Evolutionary conservation across 2,113 vertebrate genomes (phyloP).

Genomic region (Catharus fuscescens): DNA sequence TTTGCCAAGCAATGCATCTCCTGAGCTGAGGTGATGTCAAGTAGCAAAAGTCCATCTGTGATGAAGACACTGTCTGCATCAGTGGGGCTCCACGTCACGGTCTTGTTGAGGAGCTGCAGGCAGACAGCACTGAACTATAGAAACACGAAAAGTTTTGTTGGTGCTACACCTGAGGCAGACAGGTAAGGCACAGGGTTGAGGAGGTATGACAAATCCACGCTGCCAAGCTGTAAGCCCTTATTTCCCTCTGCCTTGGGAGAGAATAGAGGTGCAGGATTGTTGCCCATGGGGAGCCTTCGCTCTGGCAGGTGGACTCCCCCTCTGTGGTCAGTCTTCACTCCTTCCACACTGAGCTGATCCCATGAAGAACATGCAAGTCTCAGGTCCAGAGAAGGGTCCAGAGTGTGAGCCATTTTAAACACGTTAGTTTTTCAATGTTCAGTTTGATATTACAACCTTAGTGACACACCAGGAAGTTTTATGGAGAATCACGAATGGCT

Average conservation of each 20-base stretch:
- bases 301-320: fast-evolving
- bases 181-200: neutral
- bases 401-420: neutral
- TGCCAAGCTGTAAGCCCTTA: neutral
- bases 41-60: neutral
- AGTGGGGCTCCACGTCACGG: fast-evolving
- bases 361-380: neutral
- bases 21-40: neutral
- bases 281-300: neutral
- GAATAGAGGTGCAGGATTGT: neutral
- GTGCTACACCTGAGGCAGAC: neutral
- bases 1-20: neutral
- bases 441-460: neutral
- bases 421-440: neutral
- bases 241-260: neutral
- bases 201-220: neutral
- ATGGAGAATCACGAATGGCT: neutral
- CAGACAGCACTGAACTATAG: neutral
- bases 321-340: neutral
- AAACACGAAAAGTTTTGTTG: neutral
- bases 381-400: neutral
- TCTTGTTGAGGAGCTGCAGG: neutral
- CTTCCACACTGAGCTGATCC: neutral
- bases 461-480: neutral
- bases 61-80: neutral